Evolutionary conservation across 2,797 vertebrate species (phyloP).

Genomic region (Gila robusta): DNA sequence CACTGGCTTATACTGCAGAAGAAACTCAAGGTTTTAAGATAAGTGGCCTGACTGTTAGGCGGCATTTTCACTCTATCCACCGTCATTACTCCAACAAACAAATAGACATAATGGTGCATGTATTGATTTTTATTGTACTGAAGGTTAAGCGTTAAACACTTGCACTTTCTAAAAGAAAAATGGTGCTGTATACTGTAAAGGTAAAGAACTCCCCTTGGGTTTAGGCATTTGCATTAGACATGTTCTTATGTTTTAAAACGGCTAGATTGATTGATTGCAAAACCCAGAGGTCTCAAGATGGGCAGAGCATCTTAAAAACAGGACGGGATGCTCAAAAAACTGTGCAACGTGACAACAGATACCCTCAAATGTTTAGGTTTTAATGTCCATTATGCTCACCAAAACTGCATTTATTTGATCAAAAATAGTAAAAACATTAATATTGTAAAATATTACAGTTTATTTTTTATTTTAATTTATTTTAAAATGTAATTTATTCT

Average conservation of each 20-base stretch:
- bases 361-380: not conserved
- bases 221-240: not conserved
- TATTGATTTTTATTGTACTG: conserved; percentile 53
- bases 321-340: not conserved
- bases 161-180: conserved; percentile 38
- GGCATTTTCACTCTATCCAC: conserved; percentile 29
- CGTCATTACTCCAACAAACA: conserved; percentile 29
- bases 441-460: not conserved
- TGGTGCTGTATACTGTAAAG: not conserved
- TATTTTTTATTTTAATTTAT: not conserved
- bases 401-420: not conserved
- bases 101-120: conserved; percentile 29
- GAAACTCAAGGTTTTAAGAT: conserved; percentile 43
- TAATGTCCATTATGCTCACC: not conserved
- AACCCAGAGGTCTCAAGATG: not conserved
- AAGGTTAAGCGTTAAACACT: conserved; percentile 46
- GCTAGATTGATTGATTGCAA: not conserved
- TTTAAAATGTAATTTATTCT: not conserved
- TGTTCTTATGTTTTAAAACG: not conserved
- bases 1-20: conserved; percentile 62
- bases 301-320: not conserved
- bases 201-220: not conserved
- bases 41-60: conserved; percentile 13
- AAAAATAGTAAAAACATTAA: not conserved
- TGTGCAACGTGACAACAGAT: not conserved